These are phyloP conservation scores for Podarcis cretensis DNA, from an alignment of 2,113 vertebrate species.

Conservation along the genomic window DNA sequence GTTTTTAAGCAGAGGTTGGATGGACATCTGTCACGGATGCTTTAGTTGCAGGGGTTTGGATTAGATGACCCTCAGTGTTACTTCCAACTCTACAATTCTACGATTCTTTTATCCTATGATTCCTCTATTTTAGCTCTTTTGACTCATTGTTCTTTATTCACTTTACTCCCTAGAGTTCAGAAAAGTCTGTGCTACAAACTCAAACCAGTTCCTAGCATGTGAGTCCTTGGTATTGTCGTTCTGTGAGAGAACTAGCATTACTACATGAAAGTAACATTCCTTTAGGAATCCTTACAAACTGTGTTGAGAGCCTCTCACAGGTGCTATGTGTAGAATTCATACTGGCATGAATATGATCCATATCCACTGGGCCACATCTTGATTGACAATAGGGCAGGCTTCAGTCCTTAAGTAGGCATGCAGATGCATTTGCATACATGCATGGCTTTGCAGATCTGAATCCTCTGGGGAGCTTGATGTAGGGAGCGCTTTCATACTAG, in stretches of 20 bases:
- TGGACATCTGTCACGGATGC: too few species aligned
- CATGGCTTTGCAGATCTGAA: background rate
- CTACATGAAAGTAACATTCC: background rate
- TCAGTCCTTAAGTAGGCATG: background rate
- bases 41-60: too few species aligned
- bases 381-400: background rate
- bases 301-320: too few species aligned
- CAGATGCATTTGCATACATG: background rate
- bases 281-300: too few species aligned
- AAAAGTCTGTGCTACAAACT: background rate
- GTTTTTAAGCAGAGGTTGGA: too few species aligned
- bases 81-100: too few species aligned
- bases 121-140: background rate
- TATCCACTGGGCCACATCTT: background rate
- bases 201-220: background rate
- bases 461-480: background rate
- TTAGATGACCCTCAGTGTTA: too few species aligned
- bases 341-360: background rate
- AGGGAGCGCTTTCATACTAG: background rate
- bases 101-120: background rate
- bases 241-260: background rate
- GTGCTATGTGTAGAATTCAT: background rate
- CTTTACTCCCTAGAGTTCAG: background rate
- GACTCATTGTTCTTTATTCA: background rate
- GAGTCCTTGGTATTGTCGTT: background rate